Evolutionary conservation across 1,140 invertebrate species (phyloP), one percentile per base, ranked within the genome.

Genomic region (Geopemphigus sp.): DNA sequence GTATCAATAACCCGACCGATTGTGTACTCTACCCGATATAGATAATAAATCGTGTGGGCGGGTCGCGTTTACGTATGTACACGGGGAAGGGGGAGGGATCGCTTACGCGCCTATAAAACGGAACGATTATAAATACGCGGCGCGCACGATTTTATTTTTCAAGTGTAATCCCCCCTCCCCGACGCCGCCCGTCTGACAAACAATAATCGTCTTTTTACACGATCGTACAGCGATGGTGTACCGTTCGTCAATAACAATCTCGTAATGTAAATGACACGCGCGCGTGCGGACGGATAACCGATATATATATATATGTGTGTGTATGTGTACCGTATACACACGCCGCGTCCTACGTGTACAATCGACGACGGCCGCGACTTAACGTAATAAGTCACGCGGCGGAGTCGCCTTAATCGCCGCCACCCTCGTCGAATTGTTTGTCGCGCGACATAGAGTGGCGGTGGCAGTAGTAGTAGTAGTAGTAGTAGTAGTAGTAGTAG

Each of bases 241-340:
- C n/a, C 22, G n/a, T 68, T 68, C 64, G 47, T 68, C 47, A 68
- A 68, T 68, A 68, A 68, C 64, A 68, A 68, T 68, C 64, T 32
- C 47, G 24, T 45, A 45, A 45, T 45, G 47, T 47, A 68, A 68
- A 47, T 68, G 64, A 68, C 64, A 47, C 24, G 64, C 39, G 39
- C 14, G 12, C 14, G 14, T 47, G 6, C 14, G 1, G 63, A 45
- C n/a, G 12, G 63, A 5, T n/a, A n/a, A n/a, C n/a, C n/a, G n/a
- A n/a, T n/a, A n/a, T n/a, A n/a, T n/a, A n/a, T n/a, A n/a, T n/a
- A n/a, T n/a, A n/a, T n/a, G 17, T 61, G 39, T 64, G 11, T 32
- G n/a, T 64, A 39, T n/a, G 11, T 39, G 12, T 66, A 66, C 17
- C 24, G 19, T 32, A n/a, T 66, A 66, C 14, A 47, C 19, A 1